Percentiles rank a stretch among this genome's conserved stretches.
Conservation (phyloP, 2,113 vertebrate species). For the Brachypodius melanocephalos region DNA sequence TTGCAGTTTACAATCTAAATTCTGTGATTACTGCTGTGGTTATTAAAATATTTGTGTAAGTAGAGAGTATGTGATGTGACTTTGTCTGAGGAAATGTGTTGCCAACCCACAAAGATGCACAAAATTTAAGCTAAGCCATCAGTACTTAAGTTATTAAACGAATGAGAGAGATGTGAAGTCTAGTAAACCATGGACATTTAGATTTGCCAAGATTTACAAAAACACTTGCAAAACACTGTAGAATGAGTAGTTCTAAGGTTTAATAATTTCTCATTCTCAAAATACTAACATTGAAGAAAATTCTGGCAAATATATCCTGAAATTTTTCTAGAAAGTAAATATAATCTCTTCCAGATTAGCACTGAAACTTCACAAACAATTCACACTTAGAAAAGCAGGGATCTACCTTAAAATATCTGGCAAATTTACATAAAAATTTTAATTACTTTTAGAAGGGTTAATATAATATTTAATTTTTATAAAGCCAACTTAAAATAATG, state of each 20-base stretch:
- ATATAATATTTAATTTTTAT: constrained; percentile 33
- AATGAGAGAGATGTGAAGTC: not conserved
- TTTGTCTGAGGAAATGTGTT: not conserved
- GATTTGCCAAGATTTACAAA: not conserved
- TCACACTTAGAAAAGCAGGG: not conserved
- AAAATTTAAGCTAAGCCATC: not conserved
- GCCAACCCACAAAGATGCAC: not conserved
- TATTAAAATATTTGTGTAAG: not conserved
- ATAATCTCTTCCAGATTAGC: not conserved
- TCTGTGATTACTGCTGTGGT: not conserved
- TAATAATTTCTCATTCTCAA: not conserved
- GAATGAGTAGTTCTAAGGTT: not conserved
- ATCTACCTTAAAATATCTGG: not conserved
- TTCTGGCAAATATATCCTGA: not conserved
- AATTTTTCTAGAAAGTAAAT: not conserved
- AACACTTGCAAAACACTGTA: not conserved
- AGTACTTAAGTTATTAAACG: not conserved
- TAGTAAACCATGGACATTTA: not conserved
- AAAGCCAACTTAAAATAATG: not conserved
- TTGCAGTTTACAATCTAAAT: not conserved
- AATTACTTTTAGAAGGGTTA: constrained; percentile 18
- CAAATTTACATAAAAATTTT: not conserved
- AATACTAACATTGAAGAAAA: not conserved
- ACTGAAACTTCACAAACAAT: not conserved
- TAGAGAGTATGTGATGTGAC: not conserved